phyloP scores from a whole-genome alignment of 2,888 invertebrate species.

The Bruchidius siliquastri region DNA sequence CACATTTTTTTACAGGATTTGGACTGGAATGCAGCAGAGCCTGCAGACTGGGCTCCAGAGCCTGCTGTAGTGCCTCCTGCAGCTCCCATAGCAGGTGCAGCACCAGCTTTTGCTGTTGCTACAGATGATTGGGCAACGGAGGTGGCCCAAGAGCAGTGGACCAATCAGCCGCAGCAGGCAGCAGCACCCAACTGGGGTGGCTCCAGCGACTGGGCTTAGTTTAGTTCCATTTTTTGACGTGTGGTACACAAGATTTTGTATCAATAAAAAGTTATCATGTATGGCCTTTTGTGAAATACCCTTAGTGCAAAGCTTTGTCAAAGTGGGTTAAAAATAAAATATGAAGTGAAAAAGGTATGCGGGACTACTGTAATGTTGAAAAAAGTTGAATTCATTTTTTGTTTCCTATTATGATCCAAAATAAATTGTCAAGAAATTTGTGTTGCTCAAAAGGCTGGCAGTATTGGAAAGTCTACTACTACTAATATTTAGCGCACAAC shows the following conservation, averaged over 20 bases:
- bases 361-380: too few species aligned
- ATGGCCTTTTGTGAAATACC: not conserved
- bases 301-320: too few species aligned
- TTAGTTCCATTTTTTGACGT: slow-evolving; percentile 7
- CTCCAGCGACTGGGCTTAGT: slow-evolving; percentile 53
- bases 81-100: slow-evolving; percentile 37
- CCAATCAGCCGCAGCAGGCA: slow-evolving; percentile 19
- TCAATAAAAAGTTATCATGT: slow-evolving; percentile 8
- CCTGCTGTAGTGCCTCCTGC: slow-evolving; percentile 30
- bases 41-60: slow-evolving; percentile 50
- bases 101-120: slow-evolving; percentile 22
- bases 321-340: too few species aligned
- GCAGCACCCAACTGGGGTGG: slow-evolving; percentile 59
- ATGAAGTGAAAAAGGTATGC: too few species aligned
- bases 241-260: slow-evolving; percentile 12
- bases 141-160: slow-evolving; percentile 28
- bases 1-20: slow-evolving; percentile 41
- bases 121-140: slow-evolving; percentile 39
- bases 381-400: too few species aligned
- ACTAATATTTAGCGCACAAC: too few species aligned
- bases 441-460: too few species aligned
- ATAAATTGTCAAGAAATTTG: too few species aligned
- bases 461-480: too few species aligned
- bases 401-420: too few species aligned
- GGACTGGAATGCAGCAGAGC: slow-evolving; percentile 56